phyloP scores from a whole-genome alignment of 92 coral and sea anemone genomes.

The Palythoa grandiflora region DNA sequence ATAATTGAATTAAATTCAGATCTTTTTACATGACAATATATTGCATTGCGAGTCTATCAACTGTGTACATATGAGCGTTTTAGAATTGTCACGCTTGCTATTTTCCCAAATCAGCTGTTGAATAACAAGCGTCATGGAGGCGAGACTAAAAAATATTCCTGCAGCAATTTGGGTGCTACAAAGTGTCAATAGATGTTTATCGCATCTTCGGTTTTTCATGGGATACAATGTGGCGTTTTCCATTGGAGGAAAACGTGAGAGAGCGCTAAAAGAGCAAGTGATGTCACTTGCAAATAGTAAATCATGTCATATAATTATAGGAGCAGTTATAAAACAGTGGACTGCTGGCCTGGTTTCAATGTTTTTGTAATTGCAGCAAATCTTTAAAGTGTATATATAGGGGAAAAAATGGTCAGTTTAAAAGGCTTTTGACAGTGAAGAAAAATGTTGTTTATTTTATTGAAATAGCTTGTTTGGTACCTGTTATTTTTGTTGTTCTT shows the following conservation, averaged over 20 bases:
- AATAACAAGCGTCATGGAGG: neutral
- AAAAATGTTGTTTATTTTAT: no score
- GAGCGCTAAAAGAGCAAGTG: neutral
- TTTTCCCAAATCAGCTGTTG: neutral
- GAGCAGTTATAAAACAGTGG: no score
- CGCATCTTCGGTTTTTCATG: neutral
- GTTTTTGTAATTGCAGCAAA: no score
- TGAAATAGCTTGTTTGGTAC: no score
- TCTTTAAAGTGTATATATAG: no score
- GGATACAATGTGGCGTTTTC: neutral
- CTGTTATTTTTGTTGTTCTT: no score
- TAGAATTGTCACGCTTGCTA: no score
- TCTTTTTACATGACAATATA: neutral
- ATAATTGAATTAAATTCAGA: neutral
- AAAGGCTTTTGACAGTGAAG: no score
- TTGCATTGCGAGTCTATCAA: neutral
- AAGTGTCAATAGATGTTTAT: neutral
- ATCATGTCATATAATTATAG: neutral
- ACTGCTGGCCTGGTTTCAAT: no score
- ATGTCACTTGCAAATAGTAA: neutral
- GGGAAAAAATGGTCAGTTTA: no score
- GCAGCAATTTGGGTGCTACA: neutral
- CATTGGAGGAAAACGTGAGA: neutral
- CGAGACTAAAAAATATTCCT: neutral
- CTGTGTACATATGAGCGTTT: neutral